Evolutionary conservation across 92 coral and sea anemone genomes (phyloP).

Genomic region (Bergia sp.): DNA sequence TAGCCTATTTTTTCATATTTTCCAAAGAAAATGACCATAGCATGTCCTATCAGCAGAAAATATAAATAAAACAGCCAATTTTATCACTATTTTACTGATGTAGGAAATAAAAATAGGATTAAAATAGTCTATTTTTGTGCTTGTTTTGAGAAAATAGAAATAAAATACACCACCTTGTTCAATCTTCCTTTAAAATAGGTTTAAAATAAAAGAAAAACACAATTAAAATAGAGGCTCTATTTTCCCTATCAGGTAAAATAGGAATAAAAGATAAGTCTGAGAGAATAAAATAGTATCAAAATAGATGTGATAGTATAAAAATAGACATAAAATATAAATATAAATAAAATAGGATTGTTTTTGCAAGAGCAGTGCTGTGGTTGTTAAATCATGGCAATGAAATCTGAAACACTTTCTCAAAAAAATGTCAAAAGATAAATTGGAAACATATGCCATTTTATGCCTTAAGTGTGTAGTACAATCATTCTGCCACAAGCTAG

Average conservation of each 20-base stretch:
- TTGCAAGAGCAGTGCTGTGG: too few species aligned
- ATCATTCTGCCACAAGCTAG: too few species aligned
- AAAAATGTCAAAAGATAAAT: too few species aligned
- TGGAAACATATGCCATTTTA: too few species aligned
- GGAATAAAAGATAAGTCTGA: slow-evolving; percentile 34
- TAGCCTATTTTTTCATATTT: slow-evolving; percentile 56
- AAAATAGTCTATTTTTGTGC: slow-evolving; percentile 53
- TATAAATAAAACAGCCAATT: slow-evolving; percentile 50
- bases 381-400: too few species aligned
- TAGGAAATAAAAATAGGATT: slow-evolving; percentile 37
- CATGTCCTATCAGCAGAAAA: slow-evolving; percentile 43
- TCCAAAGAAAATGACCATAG: slow-evolving; percentile 48
- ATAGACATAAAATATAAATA: too few species aligned
- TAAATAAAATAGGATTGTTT: too few species aligned
- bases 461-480: too few species aligned
- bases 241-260: slow-evolving; percentile 43
- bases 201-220: slow-evolving; percentile 56
- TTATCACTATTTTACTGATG: slow-evolving; percentile 49
- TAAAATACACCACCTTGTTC: slow-evolving; percentile 47
- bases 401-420: too few species aligned
- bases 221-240: slow-evolving; percentile 48
- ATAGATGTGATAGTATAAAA: slow-evolving; percentile 27
- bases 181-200: slow-evolving; percentile 42
- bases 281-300: slow-evolving; percentile 41
- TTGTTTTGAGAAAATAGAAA: slow-evolving; percentile 56